Conservation (phyloP, 2,888 invertebrate genomes). For the Ectobius pallidus region DNA sequence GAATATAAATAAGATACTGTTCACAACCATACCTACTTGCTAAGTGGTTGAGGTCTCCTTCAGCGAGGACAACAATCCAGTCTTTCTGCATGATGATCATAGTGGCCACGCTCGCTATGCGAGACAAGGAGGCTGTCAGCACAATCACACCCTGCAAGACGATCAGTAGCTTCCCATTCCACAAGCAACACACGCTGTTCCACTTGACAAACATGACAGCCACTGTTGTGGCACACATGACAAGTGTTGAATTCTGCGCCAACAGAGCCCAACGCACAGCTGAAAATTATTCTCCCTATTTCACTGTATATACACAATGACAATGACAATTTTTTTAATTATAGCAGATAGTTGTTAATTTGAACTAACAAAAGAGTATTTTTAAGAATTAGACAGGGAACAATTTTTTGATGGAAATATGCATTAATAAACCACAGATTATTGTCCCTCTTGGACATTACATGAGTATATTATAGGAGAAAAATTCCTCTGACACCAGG, state of each 20-base stretch:
- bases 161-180: conserved; percentile 44
- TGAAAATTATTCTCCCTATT: too few relatives aligned
- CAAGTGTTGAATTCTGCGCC: conserved; percentile 56
- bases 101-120: conserved; percentile 53
- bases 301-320: conserved; percentile 29
- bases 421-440: too few relatives aligned
- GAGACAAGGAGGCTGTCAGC: conserved; percentile 52
- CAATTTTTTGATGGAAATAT: too few relatives aligned
- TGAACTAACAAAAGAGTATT: too few relatives aligned
- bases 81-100: conserved; percentile 56
- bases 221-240: conserved; percentile 52
- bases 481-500: too few relatives aligned
- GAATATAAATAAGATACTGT: too few relatives aligned
- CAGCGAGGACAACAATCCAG: conserved; percentile 57
- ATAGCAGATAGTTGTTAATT: too few relatives aligned
- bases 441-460: too few relatives aligned
- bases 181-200: conserved; percentile 36
- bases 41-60: conserved; percentile 51
- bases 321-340: too few relatives aligned
- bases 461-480: too few relatives aligned
- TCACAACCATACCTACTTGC: conserved; percentile 50
- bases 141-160: conserved; percentile 50
- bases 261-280: conserved; percentile 54
- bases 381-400: too few relatives aligned
- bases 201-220: conserved; percentile 44